A percentile compares a stretch with the other conserved stretches of the same genome.
These are phyloP conservation scores for Cherax quadricarinatus DNA, from an alignment of 1,140 invertebrate species.

Conservation along the genomic window DNA sequence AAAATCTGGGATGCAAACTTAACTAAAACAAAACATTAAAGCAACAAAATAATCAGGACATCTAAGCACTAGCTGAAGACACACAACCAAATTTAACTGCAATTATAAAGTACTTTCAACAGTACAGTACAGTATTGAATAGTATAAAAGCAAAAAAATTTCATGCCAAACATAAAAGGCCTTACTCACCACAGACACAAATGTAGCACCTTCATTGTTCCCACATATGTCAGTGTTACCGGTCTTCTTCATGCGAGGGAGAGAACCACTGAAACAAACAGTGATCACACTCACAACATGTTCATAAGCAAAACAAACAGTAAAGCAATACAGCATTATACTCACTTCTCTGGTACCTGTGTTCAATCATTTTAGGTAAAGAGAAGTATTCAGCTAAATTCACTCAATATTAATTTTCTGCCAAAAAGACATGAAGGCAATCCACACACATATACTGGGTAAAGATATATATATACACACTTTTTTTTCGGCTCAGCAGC, in stretches of 20 bases:
- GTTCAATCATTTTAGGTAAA: too few relatives aligned
- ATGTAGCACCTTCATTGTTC: constrained; percentile 59
- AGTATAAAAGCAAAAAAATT: constrained; percentile 17
- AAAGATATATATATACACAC: too few relatives aligned
- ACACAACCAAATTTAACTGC: neutral
- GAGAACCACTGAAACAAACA: constrained; percentile 40
- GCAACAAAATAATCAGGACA: constrained; percentile 9
- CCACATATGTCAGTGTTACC: constrained; percentile 41
- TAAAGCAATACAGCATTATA: neutral
- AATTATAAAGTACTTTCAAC: constrained; percentile 1
- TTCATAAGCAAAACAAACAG: neutral
- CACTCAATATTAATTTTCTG: too few relatives aligned
- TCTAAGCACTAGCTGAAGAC: neutral
- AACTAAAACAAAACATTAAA: constrained; percentile 28
- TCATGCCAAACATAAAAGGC: neutral
- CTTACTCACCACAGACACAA: constrained; percentile 62
- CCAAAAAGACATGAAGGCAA: too few relatives aligned
- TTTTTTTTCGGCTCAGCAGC: too few relatives aligned
- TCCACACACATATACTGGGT: too few relatives aligned
- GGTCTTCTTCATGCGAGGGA: constrained; percentile 47
- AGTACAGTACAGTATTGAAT: constrained; percentile 1
- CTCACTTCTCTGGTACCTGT: neutral
- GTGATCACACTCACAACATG: neutral
- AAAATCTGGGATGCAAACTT: constrained; percentile 27
- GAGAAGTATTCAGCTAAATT: too few relatives aligned